Evolutionary conservation across 2,797 vertebrate species (phyloP), one percentile per base, ranked within the genome.

Genomic region (Anguilla pacifica): DNA sequence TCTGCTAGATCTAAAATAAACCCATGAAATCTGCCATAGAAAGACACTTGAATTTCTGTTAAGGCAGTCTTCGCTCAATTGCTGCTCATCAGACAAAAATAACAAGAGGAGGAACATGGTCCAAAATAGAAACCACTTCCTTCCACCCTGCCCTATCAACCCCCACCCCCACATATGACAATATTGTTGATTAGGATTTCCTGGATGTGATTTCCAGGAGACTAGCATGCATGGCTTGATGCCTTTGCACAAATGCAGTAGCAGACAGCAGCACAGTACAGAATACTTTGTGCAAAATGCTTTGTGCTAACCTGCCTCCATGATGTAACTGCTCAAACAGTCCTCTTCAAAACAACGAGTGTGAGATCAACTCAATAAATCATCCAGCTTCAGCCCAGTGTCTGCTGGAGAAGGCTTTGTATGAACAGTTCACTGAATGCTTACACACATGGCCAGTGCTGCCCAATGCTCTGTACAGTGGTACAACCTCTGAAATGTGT

Each of bases 101-200:
- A 82, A 51, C 43, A 82, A n/a, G 46, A 82, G 22, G 19, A 82
- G 1, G 19, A 2, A 9, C 79, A 82, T 79, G 19, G 6, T 6
- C 79, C 79, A 51, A 82, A 77, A 82, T 82, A 82, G 79, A 82
- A 82, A 82, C 79, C 79, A 82, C 79, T 82, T 82, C 79, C 79
- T 82, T 19, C 43, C 74, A 31, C 70, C 28, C 28, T 17, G n/a
- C 74, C 74, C 74, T 19, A 46, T 35, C 35, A 43, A 35, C 74
- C 13, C 19, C 74, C 74, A 79, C 70, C 31, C 11, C 15, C 6
- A 4, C 3, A 35, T 3, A 81, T 15, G 17, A 81, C 77, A 81
- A 81, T 51, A 82, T 51, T 51, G 43, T 15, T 82, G 79, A n/a
- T 82, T 51, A 82, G 19, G 79, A 82, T 82, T 82, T 82, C 79